Evolutionary conservation across 2,797 vertebrate genomes (phyloP).

Genomic region (Chelidonichthys spinosus): DNA sequence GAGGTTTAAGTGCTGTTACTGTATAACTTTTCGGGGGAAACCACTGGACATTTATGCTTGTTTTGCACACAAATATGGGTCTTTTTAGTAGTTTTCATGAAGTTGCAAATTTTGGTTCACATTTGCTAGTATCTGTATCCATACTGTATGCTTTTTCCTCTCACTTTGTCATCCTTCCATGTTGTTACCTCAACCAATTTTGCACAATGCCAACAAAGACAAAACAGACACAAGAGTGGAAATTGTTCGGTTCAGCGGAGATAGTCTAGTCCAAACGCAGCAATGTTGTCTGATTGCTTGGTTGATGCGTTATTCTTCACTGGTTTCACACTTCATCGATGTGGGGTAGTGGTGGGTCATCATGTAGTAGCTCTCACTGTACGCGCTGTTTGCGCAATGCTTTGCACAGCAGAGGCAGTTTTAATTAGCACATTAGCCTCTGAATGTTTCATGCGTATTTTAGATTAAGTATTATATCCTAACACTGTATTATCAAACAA

Average conservation of each 20-base stretch:
- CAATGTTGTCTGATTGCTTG: slow-evolving; percentile 6
- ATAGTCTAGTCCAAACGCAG: background rate
- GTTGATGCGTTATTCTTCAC: slow-evolving; percentile 24
- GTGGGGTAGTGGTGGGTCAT: slow-evolving; percentile 52
- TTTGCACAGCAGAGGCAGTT: slow-evolving; percentile 28
- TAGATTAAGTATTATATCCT: slow-evolving; percentile 14
- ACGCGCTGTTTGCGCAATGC: slow-evolving; percentile 8
- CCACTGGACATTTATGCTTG: slow-evolving; percentile 47
- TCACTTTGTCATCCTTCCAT: slow-evolving; percentile 31
- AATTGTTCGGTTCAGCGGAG: slow-evolving; percentile 18
- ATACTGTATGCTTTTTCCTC: slow-evolving; percentile 21
- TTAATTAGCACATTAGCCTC: slow-evolving; percentile 33
- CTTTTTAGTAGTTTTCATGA: slow-evolving; percentile 30
- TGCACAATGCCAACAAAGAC: slow-evolving; percentile 47
- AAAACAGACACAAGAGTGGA: background rate
- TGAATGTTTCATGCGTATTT: slow-evolving; percentile 40
- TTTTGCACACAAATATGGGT: slow-evolving; percentile 60
- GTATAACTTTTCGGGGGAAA: slow-evolving; percentile 1
- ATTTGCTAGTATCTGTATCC: slow-evolving; percentile 34
- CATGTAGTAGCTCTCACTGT: slow-evolving; percentile 32
- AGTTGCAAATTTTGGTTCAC: slow-evolving; percentile 12
- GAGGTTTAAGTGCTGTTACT: slow-evolving; percentile 29
- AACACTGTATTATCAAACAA: slow-evolving; percentile 34
- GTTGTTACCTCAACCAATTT: slow-evolving; percentile 49
- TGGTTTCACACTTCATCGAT: slow-evolving; percentile 30